Conservation (phyloP, 2,797 vertebrate species). For the Schizopygopsis malacanthus region DNA sequence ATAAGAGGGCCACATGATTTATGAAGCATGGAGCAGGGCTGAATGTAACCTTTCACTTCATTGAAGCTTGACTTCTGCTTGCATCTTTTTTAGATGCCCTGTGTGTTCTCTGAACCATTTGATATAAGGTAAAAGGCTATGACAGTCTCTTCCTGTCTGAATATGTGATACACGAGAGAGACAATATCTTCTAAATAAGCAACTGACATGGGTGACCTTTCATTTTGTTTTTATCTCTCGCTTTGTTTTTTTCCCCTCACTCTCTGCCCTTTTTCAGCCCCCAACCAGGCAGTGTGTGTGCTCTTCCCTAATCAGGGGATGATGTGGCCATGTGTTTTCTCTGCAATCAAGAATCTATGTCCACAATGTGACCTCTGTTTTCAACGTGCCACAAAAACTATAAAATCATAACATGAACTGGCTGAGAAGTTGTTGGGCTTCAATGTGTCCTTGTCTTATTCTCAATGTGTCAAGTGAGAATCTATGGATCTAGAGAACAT, state of each 20-base stretch:
- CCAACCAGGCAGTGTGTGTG: neutral
- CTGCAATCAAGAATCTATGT: constrained; percentile 31
- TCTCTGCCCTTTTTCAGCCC: neutral
- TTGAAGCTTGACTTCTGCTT: constrained; percentile 15
- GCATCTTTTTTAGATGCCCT: neutral
- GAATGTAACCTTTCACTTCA: constrained; percentile 36
- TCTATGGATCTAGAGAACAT: neutral
- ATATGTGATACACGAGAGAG: constrained; percentile 29
- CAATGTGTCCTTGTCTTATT: neutral
- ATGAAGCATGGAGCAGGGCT: constrained; percentile 3
- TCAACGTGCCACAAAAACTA: neutral
- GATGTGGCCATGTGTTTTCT: constrained; percentile 18
- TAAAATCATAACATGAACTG: neutral
- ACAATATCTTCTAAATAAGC: constrained; percentile 15
- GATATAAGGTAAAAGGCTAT: constrained; percentile 1
- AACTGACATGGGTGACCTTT: neutral
- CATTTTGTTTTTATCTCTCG: neutral
- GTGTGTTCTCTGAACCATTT: neutral
- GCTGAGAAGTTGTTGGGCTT: neutral
- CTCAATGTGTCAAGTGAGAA: neutral
- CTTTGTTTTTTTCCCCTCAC: neutral
- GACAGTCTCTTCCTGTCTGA: constrained; percentile 1
- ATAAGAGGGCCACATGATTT: constrained; percentile 34
- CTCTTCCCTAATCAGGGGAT: constrained; percentile 38
- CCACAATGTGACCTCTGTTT: constrained; percentile 49